Conservation (phyloP, 2,888 invertebrate genomes). For the Eledone cirrhosa region DNA sequence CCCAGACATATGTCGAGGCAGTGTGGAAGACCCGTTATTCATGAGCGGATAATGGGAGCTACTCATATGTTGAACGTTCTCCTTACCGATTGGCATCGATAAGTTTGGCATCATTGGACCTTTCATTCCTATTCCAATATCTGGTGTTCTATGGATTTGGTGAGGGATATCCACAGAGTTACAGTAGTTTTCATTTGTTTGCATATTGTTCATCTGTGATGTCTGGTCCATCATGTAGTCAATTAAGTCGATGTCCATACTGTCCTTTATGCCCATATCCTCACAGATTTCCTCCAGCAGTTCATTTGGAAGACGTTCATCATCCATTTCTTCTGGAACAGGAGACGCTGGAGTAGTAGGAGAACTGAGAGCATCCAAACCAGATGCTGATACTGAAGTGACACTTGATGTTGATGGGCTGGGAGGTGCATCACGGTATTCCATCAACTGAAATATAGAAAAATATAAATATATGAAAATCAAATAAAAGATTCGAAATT, state of each 20-base stretch:
- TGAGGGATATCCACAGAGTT: not conserved
- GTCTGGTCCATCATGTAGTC: conserved; percentile 55
- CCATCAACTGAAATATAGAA: conserved; percentile 53
- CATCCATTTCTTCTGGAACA: conserved; percentile 47
- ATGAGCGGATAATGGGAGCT: not conserved
- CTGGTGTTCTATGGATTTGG: conserved; percentile 1
- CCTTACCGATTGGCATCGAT: not conserved
- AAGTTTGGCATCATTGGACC: not conserved
- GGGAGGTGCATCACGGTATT: conserved; percentile 58
- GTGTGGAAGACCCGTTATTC: not conserved
- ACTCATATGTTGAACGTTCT: conserved; percentile 1
- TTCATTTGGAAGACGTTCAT: conserved; percentile 60
- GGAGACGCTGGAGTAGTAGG: conserved; percentile 55
- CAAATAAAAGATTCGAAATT: not conserved
- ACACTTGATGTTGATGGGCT: conserved; percentile 55
- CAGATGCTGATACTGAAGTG: conserved; percentile 48
- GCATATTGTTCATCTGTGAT: conserved; percentile 24
- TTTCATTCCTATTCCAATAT: not conserved
- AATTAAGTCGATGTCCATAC: conserved; percentile 65
- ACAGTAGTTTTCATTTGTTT: not conserved
- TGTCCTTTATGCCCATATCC: conserved; percentile 66
- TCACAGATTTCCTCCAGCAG: conserved; percentile 65
- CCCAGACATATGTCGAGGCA: not conserved
- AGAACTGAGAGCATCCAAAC: conserved; percentile 52
- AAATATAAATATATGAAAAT: not conserved